Percentiles rank a stretch among this genome's conserved stretches.
phyloP scores from a whole-genome alignment of 2,113 vertebrate species.

The Climacteris rufus region DNA sequence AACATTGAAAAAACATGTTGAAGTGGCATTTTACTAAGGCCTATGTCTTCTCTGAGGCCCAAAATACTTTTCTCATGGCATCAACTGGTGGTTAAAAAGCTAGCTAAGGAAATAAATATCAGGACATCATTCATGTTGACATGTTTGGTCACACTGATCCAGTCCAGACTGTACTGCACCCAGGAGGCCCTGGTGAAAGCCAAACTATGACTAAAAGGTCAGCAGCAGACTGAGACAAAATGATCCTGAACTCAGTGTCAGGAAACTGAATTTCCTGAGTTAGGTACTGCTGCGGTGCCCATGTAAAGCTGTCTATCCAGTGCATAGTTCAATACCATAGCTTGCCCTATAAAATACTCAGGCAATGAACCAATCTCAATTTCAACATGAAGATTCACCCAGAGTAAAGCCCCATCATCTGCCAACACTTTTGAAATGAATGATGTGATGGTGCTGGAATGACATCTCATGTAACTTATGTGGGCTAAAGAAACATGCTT shows the following conservation, averaged over 20 bases:
- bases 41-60: background rate
- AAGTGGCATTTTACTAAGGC: background rate
- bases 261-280: background rate
- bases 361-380: background rate
- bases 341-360: background rate
- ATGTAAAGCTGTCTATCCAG: background rate
- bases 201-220: background rate
- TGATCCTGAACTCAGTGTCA: background rate
- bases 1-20: background rate
- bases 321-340: background rate
- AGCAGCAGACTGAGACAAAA: background rate
- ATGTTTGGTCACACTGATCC: background rate
- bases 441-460: background rate
- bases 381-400: background rate
- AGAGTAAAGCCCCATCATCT: background rate
- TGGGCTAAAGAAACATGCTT: background rate
- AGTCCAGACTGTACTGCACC: background rate
- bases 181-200: background rate
- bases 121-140: background rate
- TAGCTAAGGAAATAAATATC: background rate
- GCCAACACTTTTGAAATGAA: background rate
- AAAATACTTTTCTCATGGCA: background rate
- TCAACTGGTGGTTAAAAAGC: background rate
- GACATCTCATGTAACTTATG: accelerated
- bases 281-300: background rate